Percentiles rank a stretch among this genome's conserved stretches.
phyloP scores from a whole-genome alignment of 2,888 invertebrate genomes.

The Bruchidius siliquastri region DNA sequence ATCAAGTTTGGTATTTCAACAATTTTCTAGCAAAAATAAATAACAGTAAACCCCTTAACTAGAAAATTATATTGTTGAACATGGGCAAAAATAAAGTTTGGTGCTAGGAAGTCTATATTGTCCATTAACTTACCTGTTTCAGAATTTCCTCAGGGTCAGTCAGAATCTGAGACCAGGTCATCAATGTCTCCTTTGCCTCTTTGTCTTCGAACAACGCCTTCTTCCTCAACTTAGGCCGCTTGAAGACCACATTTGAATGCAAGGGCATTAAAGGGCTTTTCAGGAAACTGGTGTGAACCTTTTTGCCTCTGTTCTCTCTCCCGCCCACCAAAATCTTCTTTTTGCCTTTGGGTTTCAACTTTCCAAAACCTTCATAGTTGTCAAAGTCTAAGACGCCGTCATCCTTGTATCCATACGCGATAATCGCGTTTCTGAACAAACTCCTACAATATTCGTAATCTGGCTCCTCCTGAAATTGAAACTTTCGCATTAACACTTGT shows the following conservation, averaged over 20 bases:
- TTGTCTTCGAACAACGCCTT: conserved; percentile 47
- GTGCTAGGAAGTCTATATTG: neutral
- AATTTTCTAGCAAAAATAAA: too few species aligned
- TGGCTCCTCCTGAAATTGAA: conserved; percentile 63
- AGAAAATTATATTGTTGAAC: too few species aligned
- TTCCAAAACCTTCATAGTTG: conserved; percentile 42
- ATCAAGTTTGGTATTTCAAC: too few species aligned
- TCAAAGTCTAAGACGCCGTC: conserved; percentile 47
- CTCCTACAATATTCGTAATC: conserved; percentile 69
- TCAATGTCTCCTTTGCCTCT: conserved; percentile 46
- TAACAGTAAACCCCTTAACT: too few species aligned
- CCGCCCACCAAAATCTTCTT: neutral
- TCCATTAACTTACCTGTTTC: conserved; percentile 41
- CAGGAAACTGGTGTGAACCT: conserved; percentile 14
- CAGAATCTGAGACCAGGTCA: conserved; percentile 64
- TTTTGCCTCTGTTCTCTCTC: conserved; percentile 39
- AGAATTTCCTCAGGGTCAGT: conserved; percentile 61
- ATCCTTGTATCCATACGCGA: conserved; percentile 51
- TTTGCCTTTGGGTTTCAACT: neutral
- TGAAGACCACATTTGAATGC: conserved; percentile 55
- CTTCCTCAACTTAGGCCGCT: conserved; percentile 49
- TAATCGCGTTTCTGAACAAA: conserved; percentile 63
- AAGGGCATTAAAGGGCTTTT: conserved; percentile 34
- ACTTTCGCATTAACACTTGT: neutral
- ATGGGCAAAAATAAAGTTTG: too few species aligned